Evolutionary conservation across 2,113 vertebrate species (phyloP).

Genomic region (Dasyprocta punctata): DNA sequence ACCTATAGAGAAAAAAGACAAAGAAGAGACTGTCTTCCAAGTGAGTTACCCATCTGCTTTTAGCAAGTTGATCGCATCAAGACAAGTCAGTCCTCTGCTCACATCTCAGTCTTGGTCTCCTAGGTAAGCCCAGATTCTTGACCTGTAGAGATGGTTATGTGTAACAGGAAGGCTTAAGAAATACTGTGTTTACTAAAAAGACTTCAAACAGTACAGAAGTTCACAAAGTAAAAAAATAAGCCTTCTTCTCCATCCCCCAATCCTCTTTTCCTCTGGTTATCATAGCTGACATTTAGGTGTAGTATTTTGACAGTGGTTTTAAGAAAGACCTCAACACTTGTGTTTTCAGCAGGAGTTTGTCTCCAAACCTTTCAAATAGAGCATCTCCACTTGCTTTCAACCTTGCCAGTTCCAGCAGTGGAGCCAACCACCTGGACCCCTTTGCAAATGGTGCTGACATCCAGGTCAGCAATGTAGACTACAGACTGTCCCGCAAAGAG

Average conservation of each 20-base stretch:
- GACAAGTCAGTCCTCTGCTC: slow-evolving; percentile 91
- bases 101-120: slow-evolving; percentile 93
- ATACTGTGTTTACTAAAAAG: background rate
- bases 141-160: accelerated
- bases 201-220: background rate
- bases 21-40: slow-evolving; percentile 89
- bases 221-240: background rate
- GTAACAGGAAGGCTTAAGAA: background rate
- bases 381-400: slow-evolving; percentile 91
- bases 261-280: background rate
- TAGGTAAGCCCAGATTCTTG: slow-evolving; percentile 86
- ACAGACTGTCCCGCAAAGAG: slow-evolving; percentile 96
- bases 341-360: slow-evolving; percentile 88
- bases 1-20: slow-evolving; percentile 88
- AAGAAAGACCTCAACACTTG: background rate
- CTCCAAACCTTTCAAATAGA: slow-evolving; percentile 93
- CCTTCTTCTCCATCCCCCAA: background rate
- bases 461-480: slow-evolving; percentile 96
- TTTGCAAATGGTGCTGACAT: slow-evolving; percentile 95
- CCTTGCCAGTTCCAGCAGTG: slow-evolving; percentile 80
- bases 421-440: slow-evolving; percentile 86
- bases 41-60: slow-evolving; percentile 98
- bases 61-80: slow-evolving; percentile 92
- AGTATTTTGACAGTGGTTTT: background rate
- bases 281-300: background rate